phyloP scores from a whole-genome alignment of 2,888 invertebrate species.

The Empis stercorea region DNA sequence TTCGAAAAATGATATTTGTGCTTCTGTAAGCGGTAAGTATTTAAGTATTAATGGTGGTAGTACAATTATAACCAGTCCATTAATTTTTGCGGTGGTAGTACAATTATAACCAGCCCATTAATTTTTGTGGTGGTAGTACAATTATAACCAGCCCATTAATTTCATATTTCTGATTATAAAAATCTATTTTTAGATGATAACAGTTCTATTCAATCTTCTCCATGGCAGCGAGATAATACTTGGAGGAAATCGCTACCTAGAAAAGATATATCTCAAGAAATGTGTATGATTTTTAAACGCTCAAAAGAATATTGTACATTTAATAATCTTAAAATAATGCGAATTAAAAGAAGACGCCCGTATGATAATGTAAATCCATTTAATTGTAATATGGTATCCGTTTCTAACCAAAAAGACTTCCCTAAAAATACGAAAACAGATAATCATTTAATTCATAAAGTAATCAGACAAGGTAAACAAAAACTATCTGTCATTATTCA shows the following conservation, averaged over 20 bases:
- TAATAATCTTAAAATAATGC: conserved; percentile 23
- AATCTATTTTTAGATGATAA: conserved; percentile 64
- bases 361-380: conserved; percentile 36
- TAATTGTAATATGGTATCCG: background rate
- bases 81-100: too few species aligned
- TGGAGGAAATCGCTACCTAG: conserved; percentile 75
- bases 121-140: too few species aligned
- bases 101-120: too few species aligned
- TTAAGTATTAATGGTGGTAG: too few species aligned
- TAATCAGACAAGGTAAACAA: conserved; percentile 17
- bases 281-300: conserved; percentile 45
- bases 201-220: conserved; percentile 79
- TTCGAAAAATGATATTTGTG: conserved; percentile 57
- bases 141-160: too few species aligned
- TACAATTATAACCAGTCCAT: too few species aligned
- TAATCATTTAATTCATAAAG: background rate
- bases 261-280: conserved; percentile 57
- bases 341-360: conserved; percentile 52
- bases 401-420: background rate
- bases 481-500: conserved; percentile 33
- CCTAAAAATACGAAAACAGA: background rate
- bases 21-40: conserved; percentile 66
- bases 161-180: background rate
- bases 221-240: conserved; percentile 81
- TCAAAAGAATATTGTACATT: conserved; percentile 17